Base-by-base conservation (phyloP, 2,888 invertebrate genomes). In the Lasioglossum morio region DNA sequence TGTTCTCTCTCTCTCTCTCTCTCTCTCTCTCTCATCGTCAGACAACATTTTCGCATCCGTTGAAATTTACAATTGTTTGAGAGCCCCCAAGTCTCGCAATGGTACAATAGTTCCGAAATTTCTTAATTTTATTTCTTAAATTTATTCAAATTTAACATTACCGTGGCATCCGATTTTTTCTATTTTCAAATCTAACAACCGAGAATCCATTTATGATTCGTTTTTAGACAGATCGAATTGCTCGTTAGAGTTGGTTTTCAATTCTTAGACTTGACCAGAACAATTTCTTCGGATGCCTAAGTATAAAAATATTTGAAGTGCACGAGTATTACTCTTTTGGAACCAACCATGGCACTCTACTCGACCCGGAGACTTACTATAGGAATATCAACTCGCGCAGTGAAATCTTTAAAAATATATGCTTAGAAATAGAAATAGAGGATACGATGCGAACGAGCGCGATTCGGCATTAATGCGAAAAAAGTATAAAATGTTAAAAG, bases 261-360 rank as follows among this genome's bases (percentile, higher is more conserved):
- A 34, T 72, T 57, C 10, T 57, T 74, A 73, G 53, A 73, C 60
- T 77, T n/a, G 46, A 77, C 12, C 19, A 57, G 16, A 69, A 57
- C 5, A 66, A 72, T n/a, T 14, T 5, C 27, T 7, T 76, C 43
- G 12, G 48, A 37, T 66, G 34, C 43, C 75, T 72, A 48, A 57
- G 79, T 43, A 72, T 16, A 30, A 63, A 34, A 79, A 75, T 63
- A 70, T 79, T 72, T 37, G 23, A 75, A 73, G 60, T 66, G 53
- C 40, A n/a, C 63, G 75, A 79, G 79, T 84, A 79, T 85, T 84
- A 46, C 70, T 53, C 27, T 72, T 8, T 72, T 34, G n/a, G 23
- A n/a, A 57, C 53, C 43, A 43, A 43, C 43, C 75, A 76, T 76
- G 72, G 85, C 79, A 79, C 74, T 77, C 75, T 82, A 72, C 46